These are phyloP conservation scores for Mythimna vitellina DNA, from an alignment of 2,888 invertebrate species.

Conservation along the genomic window DNA sequence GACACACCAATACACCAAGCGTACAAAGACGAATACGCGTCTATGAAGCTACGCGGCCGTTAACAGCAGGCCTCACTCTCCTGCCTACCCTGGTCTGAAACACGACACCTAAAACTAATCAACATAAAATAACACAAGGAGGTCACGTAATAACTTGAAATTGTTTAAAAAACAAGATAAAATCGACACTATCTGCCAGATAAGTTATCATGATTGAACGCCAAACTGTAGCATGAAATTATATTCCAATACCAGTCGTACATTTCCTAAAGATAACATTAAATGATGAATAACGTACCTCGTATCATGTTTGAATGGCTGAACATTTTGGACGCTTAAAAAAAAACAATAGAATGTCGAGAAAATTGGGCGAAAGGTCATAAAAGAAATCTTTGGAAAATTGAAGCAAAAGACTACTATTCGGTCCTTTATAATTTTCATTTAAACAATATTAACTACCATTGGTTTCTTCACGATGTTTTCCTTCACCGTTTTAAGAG, in stretches of 20 bases:
- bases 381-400: no score
- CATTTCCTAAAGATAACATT: constrained; percentile 36
- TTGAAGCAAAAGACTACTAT: no score
- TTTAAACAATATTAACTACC: no score
- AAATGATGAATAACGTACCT: not conserved
- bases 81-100: not conserved
- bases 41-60: no score
- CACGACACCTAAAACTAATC: constrained; percentile 39
- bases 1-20: no score
- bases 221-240: constrained; percentile 33
- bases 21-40: no score
- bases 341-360: not conserved
- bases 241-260: constrained; percentile 27
- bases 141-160: constrained; percentile 64
- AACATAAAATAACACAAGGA: constrained; percentile 50
- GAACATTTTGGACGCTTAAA: constrained; percentile 11
- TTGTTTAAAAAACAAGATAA: constrained; percentile 67
- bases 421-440: no score
- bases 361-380: not conserved
- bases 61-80: no score
- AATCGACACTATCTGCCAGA: constrained; percentile 51
- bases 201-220: constrained; percentile 63
- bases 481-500: no score
- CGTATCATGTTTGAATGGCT: not conserved
- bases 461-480: no score